phyloP scores from a whole-genome alignment of 2,888 invertebrate species.

The Adineta ricciae region DNA sequence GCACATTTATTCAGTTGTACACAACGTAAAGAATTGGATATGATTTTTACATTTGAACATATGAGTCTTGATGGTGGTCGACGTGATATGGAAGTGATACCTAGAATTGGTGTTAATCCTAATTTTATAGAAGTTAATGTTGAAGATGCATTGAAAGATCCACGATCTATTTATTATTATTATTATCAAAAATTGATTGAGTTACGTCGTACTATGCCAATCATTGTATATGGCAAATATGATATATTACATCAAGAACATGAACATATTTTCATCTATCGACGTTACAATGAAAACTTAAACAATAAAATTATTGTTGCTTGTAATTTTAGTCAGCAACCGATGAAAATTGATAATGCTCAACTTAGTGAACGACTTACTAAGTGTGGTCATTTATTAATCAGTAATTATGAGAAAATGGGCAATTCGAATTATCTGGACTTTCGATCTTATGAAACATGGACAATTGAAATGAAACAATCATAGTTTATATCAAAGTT shows the following conservation, averaged over 20 bases:
- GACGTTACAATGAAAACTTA: neutral
- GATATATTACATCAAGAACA: neutral
- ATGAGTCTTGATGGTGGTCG: neutral
- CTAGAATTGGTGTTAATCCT: neutral
- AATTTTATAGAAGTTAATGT: constrained; percentile 12
- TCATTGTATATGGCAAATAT: constrained; percentile 5
- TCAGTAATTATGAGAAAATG: neutral
- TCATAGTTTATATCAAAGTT: too few relatives aligned
- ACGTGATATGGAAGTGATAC: neutral
- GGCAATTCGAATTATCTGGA: neutral
- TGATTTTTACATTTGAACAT: constrained; percentile 18
- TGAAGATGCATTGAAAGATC: constrained; percentile 17
- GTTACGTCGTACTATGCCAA: neutral
- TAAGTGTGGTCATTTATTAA: neutral
- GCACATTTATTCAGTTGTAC: neutral
- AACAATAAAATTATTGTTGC: neutral
- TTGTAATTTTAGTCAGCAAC: too few relatives aligned
- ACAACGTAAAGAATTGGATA: neutral
- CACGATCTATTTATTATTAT: neutral
- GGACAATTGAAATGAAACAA: neutral
- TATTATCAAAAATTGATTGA: constrained; percentile 1
- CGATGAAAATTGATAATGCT: neutral
- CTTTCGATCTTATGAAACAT: neutral
- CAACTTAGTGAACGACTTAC: neutral
- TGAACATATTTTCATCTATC: neutral